Conservation (phyloP, 2,113 vertebrate species). For the Caloenas nicobarica region DNA sequence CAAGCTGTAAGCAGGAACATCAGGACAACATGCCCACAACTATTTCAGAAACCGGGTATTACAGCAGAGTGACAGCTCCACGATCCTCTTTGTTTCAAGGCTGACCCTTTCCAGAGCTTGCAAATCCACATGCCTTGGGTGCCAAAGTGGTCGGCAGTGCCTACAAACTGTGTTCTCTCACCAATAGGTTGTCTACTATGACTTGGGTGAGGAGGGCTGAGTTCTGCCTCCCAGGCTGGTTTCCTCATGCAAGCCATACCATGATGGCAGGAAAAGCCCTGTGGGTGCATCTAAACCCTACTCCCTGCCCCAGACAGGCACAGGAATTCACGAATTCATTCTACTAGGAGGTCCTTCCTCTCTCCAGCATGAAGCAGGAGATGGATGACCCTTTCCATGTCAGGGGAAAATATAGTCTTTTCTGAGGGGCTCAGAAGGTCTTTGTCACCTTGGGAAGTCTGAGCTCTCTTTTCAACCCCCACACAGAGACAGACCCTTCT, state of each 20-base stretch:
- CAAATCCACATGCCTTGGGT: neutral
- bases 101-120: neutral
- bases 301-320: neutral
- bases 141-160: neutral
- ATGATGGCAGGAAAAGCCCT: neutral
- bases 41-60: neutral
- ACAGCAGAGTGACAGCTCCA: neutral
- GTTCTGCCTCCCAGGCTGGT: neutral
- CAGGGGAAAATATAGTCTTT: neutral
- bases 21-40: neutral
- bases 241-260: fast-evolving
- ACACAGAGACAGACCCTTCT: neutral
- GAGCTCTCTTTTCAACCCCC: neutral
- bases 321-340: neutral
- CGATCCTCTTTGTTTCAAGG: neutral
- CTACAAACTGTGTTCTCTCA: neutral
- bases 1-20: neutral
- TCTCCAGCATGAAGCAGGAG: neutral
- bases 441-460: neutral
- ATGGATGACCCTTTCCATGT: neutral
- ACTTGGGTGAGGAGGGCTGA: neutral
- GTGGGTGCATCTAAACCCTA: neutral
- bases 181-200: neutral
- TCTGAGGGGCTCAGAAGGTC: neutral
- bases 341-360: neutral